Base-by-base conservation (phyloP, 2,113 vertebrate species). In the Symphodus melops region DNA sequence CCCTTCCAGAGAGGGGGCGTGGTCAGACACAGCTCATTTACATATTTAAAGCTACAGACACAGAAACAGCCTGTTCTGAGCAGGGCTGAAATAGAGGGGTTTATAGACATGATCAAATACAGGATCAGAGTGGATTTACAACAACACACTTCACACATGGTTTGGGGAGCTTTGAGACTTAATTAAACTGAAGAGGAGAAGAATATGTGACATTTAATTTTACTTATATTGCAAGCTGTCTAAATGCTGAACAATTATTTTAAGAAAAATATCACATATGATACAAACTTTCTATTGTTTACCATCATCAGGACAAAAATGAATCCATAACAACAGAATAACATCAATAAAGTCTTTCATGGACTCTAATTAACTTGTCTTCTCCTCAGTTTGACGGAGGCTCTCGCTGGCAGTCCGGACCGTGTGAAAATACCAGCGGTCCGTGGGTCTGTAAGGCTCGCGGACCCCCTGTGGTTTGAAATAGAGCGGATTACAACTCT, bases 401-500 rank as follows among this genome's bases (percentile, higher is more conserved):
- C 39, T 25, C 51, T 71, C 17, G 16, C 33, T 56, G 77, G 71
- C 52, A 21, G 63, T 54, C 17, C 2, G 75, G 75, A 77, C 52
- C 53, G 59, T 81, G 75, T 80, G 75, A 89, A 68, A 64, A 71
- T 66, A 70, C 59, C 68, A 75, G 23, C 86, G 63, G 64, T 74
- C 73, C 17, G 6, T 52, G 56, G 60, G 44, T 65, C 48, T 78
- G 68, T 48, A 53, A 55, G 48, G 55, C 74, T 72, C 16, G 59
- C 20, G 14, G 71, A 84, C 77, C 83, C 87, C 72, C 64, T 36
- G 72, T 74, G 73, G 68, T 69, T 70, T 74, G 80, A 85, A 86
- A 88, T 80, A 87, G 74, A 79, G 68, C 41, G 64, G 87, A 91
- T 88, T 85, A 87, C 82, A 91, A 78, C 54, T 79, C 53, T 63